phyloP scores from a whole-genome alignment of 1,140 invertebrate species.

The Drosophila serrata region DNA sequence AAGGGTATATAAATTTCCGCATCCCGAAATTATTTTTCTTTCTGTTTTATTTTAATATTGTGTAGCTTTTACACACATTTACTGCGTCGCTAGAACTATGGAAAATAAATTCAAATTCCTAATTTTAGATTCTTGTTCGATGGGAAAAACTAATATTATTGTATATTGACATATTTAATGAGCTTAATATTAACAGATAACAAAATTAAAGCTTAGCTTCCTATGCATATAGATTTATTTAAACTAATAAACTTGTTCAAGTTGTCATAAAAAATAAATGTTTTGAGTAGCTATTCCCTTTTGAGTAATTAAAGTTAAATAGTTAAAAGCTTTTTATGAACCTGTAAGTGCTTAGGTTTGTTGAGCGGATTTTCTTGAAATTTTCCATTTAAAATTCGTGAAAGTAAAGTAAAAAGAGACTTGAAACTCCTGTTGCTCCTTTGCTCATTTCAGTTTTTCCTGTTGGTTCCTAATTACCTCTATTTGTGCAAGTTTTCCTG shows the following conservation, averaged over 20 bases:
- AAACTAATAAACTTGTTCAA: slow-evolving; percentile 11
- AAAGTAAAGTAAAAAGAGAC: neutral
- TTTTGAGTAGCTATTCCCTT: neutral
- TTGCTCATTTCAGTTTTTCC: neutral
- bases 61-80: slow-evolving; percentile 4
- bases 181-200: neutral
- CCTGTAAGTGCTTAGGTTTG: neutral
- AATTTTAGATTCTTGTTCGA: slow-evolving; percentile 4
- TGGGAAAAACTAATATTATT: neutral
- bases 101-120: slow-evolving; percentile 2
- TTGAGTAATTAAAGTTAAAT: slow-evolving; percentile 1
- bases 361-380: neutral
- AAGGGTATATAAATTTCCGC: too few relatives aligned
- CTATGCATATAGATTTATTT: neutral
- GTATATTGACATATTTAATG: slow-evolving; percentile 6
- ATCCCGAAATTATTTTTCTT: too few relatives aligned
- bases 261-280: slow-evolving; percentile 3
- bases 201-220: slow-evolving; percentile 3
- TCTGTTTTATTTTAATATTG: neutral
- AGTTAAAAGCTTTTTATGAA: slow-evolving; percentile 10
- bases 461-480: neutral
- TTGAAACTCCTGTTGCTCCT: neutral
- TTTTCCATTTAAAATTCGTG: slow-evolving; percentile 1
- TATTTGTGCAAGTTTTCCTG: slow-evolving; percentile 3
- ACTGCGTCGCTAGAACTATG: slow-evolving; percentile 9